Percentiles rank a stretch among this genome's conserved stretches.
These are phyloP conservation scores for Drosophila pseudoobscura DNA, from an alignment of 1,140 invertebrate species.

Conservation along the genomic window DNA sequence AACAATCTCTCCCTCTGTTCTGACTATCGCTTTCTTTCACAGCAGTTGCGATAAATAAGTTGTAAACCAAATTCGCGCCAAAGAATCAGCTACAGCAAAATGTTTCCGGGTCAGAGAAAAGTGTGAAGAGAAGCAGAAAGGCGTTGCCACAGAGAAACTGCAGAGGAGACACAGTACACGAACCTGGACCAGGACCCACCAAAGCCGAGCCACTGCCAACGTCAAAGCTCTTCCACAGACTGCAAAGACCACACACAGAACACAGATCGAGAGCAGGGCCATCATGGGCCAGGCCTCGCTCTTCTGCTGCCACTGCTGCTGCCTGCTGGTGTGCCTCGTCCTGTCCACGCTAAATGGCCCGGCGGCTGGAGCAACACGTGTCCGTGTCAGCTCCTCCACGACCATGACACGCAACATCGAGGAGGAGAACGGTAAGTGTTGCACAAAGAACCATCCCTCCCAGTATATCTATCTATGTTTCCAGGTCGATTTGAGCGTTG, in stretches of 20 bases:
- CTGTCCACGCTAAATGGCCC: slow-evolving; percentile 57
- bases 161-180: neutral
- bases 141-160: slow-evolving; percentile 1
- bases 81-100: slow-evolving; percentile 24
- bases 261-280: slow-evolving; percentile 31
- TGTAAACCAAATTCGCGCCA: slow-evolving; percentile 46
- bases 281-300: slow-evolving; percentile 54
- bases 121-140: slow-evolving; percentile 25
- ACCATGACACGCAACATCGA: slow-evolving; percentile 80
- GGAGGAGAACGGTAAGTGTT: slow-evolving; percentile 79
- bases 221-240: slow-evolving; percentile 8
- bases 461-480: no score
- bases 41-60: slow-evolving; percentile 35
- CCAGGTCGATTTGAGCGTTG: no score
- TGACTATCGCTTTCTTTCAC: slow-evolving; percentile 9
- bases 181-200: slow-evolving; percentile 1
- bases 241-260: slow-evolving; percentile 8
- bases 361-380: slow-evolving; percentile 70
- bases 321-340: slow-evolving; percentile 59
- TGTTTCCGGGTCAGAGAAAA: slow-evolving; percentile 25
- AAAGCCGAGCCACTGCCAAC: slow-evolving; percentile 13
- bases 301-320: slow-evolving; percentile 40
- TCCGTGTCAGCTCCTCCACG: slow-evolving; percentile 76
- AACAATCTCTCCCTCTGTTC: slow-evolving; percentile 13
- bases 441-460: neutral